These are phyloP conservation scores for Arctopsyche grandis DNA, from an alignment of 1,140 invertebrate species.

Conservation along the genomic window DNA sequence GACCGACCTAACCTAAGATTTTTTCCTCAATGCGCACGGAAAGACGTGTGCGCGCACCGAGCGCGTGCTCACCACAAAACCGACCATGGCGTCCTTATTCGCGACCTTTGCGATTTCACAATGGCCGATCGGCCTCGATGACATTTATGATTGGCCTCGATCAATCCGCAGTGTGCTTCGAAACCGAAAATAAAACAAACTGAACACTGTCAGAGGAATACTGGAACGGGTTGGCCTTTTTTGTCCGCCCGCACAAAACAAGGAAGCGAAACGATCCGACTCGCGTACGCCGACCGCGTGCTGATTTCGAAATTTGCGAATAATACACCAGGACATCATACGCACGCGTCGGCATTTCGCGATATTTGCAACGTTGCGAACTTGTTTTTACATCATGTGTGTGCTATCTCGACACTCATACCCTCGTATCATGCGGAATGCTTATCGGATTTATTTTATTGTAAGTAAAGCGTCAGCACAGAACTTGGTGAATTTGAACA, in stretches of 20 bases:
- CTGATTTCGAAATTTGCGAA: conserved; percentile 54
- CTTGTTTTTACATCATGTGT: conserved; percentile 19
- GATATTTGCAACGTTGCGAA: conserved; percentile 52
- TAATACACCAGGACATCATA: conserved; percentile 51
- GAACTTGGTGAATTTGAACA: too few species aligned
- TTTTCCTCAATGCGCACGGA: conserved; percentile 32
- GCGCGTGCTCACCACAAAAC: not conserved
- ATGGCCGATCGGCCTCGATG: not conserved
- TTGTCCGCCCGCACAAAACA: not conserved
- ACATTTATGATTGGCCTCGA: too few species aligned
- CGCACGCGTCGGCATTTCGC: conserved; percentile 19
- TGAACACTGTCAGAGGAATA: not conserved
- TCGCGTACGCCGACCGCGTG: conserved; percentile 3
- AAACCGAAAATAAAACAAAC: not conserved
- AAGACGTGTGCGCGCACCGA: not conserved
- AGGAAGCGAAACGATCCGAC: conserved; percentile 8
- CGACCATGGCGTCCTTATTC: not conserved
- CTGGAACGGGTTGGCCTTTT: not conserved
- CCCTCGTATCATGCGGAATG: not conserved
- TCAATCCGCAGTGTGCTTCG: not conserved
- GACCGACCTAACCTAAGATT: conserved; percentile 49
- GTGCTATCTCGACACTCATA: not conserved
- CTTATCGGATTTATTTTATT: too few species aligned
- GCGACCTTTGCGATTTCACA: not conserved
- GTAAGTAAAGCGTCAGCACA: too few species aligned